These are phyloP conservation scores for Oscheius sp. DNA, from an alignment of 2,888 invertebrate species.

Conservation along the genomic window DNA sequence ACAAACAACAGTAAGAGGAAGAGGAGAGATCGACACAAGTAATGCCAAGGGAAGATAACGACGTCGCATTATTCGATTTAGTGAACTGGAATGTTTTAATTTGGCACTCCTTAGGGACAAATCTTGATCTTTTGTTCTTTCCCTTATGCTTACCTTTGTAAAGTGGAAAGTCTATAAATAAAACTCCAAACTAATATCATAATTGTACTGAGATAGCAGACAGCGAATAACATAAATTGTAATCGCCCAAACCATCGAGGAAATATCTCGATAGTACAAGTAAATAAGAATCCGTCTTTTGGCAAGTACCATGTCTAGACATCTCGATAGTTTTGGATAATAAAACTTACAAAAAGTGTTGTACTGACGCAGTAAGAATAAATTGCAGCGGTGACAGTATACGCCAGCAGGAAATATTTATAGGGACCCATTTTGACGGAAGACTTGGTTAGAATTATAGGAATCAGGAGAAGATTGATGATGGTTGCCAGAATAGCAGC, in stretches of 20 bases:
- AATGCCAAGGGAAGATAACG: too few species aligned
- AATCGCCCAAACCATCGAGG: conserved; percentile 12
- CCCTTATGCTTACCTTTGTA: background rate
- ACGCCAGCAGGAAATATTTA: background rate
- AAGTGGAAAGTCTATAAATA: background rate
- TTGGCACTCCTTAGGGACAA: too few species aligned
- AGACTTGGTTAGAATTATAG: background rate
- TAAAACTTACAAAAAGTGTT: too few species aligned
- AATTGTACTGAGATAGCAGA: background rate
- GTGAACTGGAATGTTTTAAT: too few species aligned
- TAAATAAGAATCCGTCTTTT: background rate
- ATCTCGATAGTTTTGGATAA: too few species aligned
- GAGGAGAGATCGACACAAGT: too few species aligned
- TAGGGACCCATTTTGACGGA: background rate
- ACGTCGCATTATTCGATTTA: too few species aligned
- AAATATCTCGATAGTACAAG: conserved; percentile 5
- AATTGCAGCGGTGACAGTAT: background rate
- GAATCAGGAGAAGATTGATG: background rate
- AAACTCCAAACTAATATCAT: conserved; percentile 5
- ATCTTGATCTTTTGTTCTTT: too few species aligned
- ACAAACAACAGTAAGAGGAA: too few species aligned
- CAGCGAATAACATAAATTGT: conserved; percentile 3
- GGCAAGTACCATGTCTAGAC: conserved; percentile 20
- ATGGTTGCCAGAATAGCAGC: background rate
- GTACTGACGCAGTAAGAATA: too few species aligned